phyloP scores from a whole-genome alignment of 1,140 invertebrate genomes.

The Bombus vancouverensis region DNA sequence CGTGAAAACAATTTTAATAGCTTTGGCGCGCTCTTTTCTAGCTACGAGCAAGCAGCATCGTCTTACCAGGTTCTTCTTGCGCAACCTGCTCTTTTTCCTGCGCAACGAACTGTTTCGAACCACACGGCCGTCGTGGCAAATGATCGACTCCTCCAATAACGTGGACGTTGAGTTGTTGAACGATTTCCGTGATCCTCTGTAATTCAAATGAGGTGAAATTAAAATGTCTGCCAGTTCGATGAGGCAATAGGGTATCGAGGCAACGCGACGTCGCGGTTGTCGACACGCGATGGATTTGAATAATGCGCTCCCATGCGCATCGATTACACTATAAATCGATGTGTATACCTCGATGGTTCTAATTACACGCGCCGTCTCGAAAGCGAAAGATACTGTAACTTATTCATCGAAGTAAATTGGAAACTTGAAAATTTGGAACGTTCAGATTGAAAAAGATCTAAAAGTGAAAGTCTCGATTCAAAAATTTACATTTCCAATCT shows the following conservation, averaged over 20 bases:
- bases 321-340: not conserved
- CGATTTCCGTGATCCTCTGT: conserved; percentile 73
- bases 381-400: not conserved
- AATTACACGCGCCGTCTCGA: not conserved
- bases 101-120: conserved; percentile 83
- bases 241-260: not conserved
- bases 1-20: no score
- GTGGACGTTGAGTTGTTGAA: conserved; percentile 80
- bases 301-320: no score
- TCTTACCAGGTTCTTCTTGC: conserved; percentile 84
- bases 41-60: no score
- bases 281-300: not conserved
- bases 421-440: not conserved
- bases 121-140: conserved; percentile 76
- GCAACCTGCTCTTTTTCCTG: conserved; percentile 87
- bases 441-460: not conserved
- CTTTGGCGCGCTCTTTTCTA: no score
- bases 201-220: conserved; percentile 40
- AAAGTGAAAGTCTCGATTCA: not conserved
- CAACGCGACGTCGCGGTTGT: not conserved
- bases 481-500: no score
- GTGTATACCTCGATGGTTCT: not conserved
- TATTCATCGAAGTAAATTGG: fast-evolving
- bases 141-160: conserved; percentile 78
- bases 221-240: conserved; percentile 6